Evolutionary conservation across 2,888 invertebrate species (phyloP).

Genomic region (Dryadula phaetusa): DNA sequence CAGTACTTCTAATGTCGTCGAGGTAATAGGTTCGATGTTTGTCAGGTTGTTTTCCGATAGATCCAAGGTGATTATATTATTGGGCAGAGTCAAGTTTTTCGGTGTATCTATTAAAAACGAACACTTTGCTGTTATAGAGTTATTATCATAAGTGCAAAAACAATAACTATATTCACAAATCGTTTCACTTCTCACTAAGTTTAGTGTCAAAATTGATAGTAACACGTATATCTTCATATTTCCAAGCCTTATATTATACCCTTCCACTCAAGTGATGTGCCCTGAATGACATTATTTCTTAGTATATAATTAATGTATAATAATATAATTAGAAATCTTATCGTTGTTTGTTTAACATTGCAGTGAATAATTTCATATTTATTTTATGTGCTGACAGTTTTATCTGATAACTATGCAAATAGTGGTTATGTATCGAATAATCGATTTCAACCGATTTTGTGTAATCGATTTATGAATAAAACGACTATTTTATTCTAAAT

Average conservation of each 20-base stretch:
- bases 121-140: conserved; percentile 62
- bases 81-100: conserved; percentile 55
- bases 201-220: not conserved
- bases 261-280: not conserved
- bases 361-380: not conserved
- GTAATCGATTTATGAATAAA: not conserved
- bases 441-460: not conserved
- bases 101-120: conserved; percentile 51
- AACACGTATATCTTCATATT: conserved; percentile 17
- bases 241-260: not conserved
- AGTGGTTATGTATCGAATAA: not conserved
- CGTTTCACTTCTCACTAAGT: conserved; percentile 11
- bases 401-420: conserved; percentile 12
- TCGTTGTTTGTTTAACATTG: conserved; percentile 12
- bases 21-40: conserved; percentile 55
- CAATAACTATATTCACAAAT: conserved; percentile 26
- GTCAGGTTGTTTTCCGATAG: conserved; percentile 65
- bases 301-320: not conserved
- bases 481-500: no score
- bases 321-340: conserved; percentile 12
- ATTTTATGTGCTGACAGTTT: conserved; percentile 16
- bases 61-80: conserved; percentile 58
- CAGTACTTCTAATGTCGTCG: conserved; percentile 58
- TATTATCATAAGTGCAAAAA: conserved; percentile 52
- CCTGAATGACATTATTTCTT: conserved; percentile 1